Percentiles rank a stretch among this genome's conserved stretches.
Evolutionary conservation across 2,888 invertebrate genomes (phyloP).

Genomic region (Baronia brevicornis): DNA sequence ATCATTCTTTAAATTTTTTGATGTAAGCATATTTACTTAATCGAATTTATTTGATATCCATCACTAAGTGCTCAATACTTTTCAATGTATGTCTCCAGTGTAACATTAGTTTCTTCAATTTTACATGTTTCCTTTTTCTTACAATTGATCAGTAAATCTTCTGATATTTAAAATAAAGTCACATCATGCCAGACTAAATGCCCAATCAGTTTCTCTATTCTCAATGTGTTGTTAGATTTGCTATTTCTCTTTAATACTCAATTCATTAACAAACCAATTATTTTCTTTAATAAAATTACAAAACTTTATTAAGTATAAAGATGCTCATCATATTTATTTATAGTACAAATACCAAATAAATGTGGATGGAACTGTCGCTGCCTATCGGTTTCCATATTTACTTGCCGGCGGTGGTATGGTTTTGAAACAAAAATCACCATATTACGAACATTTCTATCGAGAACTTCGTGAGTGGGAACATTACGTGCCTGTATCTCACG

Average conservation of each 20-base stretch:
- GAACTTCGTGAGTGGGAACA: slow-evolving; percentile 85
- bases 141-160: slow-evolving; percentile 3
- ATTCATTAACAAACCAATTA: no score
- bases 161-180: background rate
- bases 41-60: no score
- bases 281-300: slow-evolving; percentile 1
- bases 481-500: slow-evolving; percentile 86
- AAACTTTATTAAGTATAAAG: slow-evolving; percentile 2
- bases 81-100: no score
- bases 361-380: slow-evolving; percentile 97
- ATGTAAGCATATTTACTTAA: slow-evolving; percentile 77
- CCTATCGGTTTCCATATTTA: slow-evolving; percentile 94
- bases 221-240: background rate
- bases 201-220: no score
- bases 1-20: slow-evolving; percentile 95
- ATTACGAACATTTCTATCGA: slow-evolving; percentile 95
- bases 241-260: no score
- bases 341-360: slow-evolving; percentile 96
- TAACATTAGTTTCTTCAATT: no score
- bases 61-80: no score
- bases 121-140: background rate
- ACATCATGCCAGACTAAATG: no score
- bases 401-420: slow-evolving; percentile 91
- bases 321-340: slow-evolving; percentile 16
- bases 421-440: slow-evolving; percentile 94